phyloP scores from a whole-genome alignment of 2,797 vertebrate genomes.

The Pelobates cultripes region DNA sequence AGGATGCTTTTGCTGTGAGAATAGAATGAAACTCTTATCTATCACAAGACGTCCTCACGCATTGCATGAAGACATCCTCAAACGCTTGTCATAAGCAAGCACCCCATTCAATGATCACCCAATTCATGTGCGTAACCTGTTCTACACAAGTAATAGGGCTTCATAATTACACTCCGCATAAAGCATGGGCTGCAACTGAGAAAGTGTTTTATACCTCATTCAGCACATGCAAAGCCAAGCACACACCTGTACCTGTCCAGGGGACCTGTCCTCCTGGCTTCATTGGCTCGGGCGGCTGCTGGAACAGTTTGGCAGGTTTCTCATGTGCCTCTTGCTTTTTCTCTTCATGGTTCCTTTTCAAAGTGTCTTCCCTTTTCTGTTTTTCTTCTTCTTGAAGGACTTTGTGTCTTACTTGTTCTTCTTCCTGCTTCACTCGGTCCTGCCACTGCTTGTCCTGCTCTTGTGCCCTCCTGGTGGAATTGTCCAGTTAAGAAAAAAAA shows the following conservation, averaged over 20 bases:
- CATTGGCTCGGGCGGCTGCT: constrained; percentile 75
- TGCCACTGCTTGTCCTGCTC: constrained; percentile 71
- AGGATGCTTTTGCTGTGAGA: too few species aligned
- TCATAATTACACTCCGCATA: too few species aligned
- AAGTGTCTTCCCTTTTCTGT: constrained; percentile 72
- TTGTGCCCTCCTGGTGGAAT: constrained; percentile 65
- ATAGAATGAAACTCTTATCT: too few species aligned
- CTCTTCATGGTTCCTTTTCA: constrained; percentile 73
- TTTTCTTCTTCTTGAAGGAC: constrained; percentile 80
- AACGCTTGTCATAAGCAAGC: too few species aligned
- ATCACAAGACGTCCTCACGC: too few species aligned
- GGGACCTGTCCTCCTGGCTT: constrained; percentile 73
- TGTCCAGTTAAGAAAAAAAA: background rate
- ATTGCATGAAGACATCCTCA: too few species aligned
- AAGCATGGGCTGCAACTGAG: too few species aligned
- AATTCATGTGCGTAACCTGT: too few species aligned
- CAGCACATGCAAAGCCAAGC: background rate
- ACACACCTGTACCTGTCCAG: constrained; percentile 77
- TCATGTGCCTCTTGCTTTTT: constrained; percentile 81
- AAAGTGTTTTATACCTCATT: background rate
- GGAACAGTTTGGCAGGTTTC: constrained; percentile 85
- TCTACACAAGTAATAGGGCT: too few species aligned
- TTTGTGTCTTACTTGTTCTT: constrained; percentile 79
- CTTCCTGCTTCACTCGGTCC: constrained; percentile 68
- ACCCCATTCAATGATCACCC: too few species aligned